Base-by-base conservation (phyloP, 2,113 vertebrate genomes). In the Phainopepla nitens region DNA sequence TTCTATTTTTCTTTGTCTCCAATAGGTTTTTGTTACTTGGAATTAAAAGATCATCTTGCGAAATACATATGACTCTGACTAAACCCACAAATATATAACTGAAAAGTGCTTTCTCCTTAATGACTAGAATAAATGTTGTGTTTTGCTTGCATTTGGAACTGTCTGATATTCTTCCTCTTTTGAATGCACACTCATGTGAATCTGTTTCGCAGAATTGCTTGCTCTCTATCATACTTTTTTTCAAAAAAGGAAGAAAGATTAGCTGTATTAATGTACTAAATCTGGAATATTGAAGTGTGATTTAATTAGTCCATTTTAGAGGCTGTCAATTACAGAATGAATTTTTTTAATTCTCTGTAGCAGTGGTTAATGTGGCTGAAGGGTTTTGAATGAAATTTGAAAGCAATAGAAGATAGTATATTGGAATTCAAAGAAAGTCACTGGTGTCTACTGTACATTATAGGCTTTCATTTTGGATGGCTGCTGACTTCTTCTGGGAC, bases 141-240 rank as follows among this genome's bases (percentile, higher is more conserved):
- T 49, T 85, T 83, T 94, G 21, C 44, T 80, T 36, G 49, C 25
- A 51, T 35, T 39, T 39, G 35, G 60, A 72, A 29, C 6, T 45
- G 2, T 18, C 9, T 25, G 42, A 51, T 35, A n/a, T 14, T 61
- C 7, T 11, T 57, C 13, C 22, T 78, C 65, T 41, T 47, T 49
- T 71, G 42, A 47, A 45, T 13, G 13, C 3, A 16, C 6, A 2
- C 11, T n/a, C 1, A 0, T 49, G 20, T n/a, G 21, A 64, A 47
- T 53, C 18, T 45, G 9, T 39, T 51, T 73, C 27, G 87, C 73
- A 61, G 50, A 87, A n/a, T 8, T 87, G 3, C n/a, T 80, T 69
- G 18, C 3, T 79, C 24, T 56, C 58, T 27, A 11, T 15, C 11
- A 5, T 5, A n/a, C 4, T 39, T 39, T 39, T 39, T 39, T 39